Evolutionary conservation across 2,888 invertebrate genomes (phyloP), one percentile per base, ranked within the genome.

Genomic region (Polydrusus tereticollis): DNA sequence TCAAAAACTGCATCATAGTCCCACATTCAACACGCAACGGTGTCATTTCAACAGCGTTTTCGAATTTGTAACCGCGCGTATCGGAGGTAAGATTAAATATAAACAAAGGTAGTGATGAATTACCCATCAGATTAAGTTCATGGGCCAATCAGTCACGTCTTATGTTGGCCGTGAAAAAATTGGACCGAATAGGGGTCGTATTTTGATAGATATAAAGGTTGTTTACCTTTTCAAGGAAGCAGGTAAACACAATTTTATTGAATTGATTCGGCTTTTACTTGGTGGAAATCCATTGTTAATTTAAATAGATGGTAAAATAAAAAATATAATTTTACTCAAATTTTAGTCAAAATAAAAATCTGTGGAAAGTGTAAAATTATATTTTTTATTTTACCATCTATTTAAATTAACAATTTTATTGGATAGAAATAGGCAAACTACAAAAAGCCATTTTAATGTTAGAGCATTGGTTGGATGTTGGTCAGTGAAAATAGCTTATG

Each of bases 81-180:
- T 83, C 83, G 77, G 78, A 63, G 80, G 77, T 79, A 78, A 83
- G 83, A 84, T 84, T 83, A 84, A 84, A 83, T 80, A 83, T 82
- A 84, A 85, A 84, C 84, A 84, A 83, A 85, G 83, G 83, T 81
- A 82, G 84, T 85, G 84, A 84, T 85, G 84, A 82, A 85, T 84
- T 82, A 79, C 80, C 81, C 79, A 83, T 84, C 83, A 82, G 77
- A 77, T 77, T 74, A 74, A 76, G 75, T 78, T 75, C 80, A 78
- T 73, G 71, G 78, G 76, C 78, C 80, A 79, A 85, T 85, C 85
- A 36, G 59, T 74, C 74, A 74, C 74, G 67, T 67, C 67, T 72
- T 81, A 84, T 83, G 83, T 83, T 79, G 78, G 81, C 82, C 83
- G 80, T 75, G 76, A 77, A 78, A 79, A 80, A 80, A 79, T 59